Conservation (phyloP, 1,140 invertebrate species). For the Portunus trituberculatus region DNA sequence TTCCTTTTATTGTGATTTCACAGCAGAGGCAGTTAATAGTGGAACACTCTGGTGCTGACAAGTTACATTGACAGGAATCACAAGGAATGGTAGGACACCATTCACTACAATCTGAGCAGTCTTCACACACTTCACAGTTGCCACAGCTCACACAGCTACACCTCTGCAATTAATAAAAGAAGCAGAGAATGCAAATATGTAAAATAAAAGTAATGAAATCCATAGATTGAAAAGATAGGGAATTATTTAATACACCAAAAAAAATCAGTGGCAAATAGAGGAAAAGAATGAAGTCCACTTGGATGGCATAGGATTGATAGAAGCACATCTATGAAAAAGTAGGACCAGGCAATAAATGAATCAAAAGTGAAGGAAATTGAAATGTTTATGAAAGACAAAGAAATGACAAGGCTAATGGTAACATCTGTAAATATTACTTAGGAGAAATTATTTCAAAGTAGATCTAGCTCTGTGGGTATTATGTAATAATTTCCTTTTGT, state of each 20-base stretch:
- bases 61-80: constrained; percentile 39
- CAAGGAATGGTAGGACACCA: constrained; percentile 45
- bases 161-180: constrained; percentile 39
- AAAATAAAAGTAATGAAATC: no score
- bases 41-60: constrained; percentile 59
- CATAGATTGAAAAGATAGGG: background rate
- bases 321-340: no score
- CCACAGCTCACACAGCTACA: constrained; percentile 47
- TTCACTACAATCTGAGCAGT: constrained; percentile 28
- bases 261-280: background rate
- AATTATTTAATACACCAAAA: background rate
- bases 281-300: background rate
- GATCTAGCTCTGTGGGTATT: no score
- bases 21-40: constrained; percentile 67
- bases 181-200: background rate
- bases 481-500: no score
- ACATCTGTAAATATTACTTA: no score
- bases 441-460: no score
- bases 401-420: no score
- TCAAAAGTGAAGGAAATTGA: no score
- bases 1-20: constrained; percentile 68
- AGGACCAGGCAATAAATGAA: no score
- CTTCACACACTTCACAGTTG: constrained; percentile 40
- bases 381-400: no score
- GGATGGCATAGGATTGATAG: background rate